Evolutionary conservation across 2,797 vertebrate genomes (phyloP), one percentile per base, ranked within the genome.

Genomic region (Lithobates pipiens): DNA sequence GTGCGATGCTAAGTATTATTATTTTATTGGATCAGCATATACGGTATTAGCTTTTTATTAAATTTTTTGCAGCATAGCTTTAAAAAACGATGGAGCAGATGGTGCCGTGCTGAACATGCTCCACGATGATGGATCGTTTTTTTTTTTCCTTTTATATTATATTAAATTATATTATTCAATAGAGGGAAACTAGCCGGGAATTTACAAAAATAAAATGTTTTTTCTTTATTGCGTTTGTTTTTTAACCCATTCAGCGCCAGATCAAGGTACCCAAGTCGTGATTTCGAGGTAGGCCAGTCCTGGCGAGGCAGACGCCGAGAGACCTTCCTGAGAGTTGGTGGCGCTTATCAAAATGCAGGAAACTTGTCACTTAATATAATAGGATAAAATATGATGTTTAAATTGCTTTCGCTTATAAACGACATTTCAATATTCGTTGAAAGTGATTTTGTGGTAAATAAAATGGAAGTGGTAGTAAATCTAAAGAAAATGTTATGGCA

Each of bases 11-110:
- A 77, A 77, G 76, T 77, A 77, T 77, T 77, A 77, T 77, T 36
- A 77, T 77, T 77, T 77, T 39, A 77, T 77, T 77, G 54, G 63
- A 77, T 77, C 63, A 77, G 76, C 76, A 77, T 65, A 63, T 77
- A 16, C 50, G 1, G 50, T 1, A 77, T 77, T 63, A 77, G 32
- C 46, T 36, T 77, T 65, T 46, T 42, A 65, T 65, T 65, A 36
- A 2, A 77, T 77, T 65, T 54, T 46, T 61, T n/a, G 63, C 36
- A n/a, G 11, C 57, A 32, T 65, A 25, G 54, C 34, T 77, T 36
- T 36, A 39, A 61, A 39, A 61, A 42, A 65, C 23, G 23, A 25
- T 2, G 34, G 32, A 77, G 34, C 76, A 77, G 76, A 77, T 77
- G 76, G 76, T 18, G 7, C 76, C 10, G 46, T 15, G 76, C n/a